Conservation (phyloP, 2,797 vertebrate genomes). For the Pteronotus mesoamericanus region DNA sequence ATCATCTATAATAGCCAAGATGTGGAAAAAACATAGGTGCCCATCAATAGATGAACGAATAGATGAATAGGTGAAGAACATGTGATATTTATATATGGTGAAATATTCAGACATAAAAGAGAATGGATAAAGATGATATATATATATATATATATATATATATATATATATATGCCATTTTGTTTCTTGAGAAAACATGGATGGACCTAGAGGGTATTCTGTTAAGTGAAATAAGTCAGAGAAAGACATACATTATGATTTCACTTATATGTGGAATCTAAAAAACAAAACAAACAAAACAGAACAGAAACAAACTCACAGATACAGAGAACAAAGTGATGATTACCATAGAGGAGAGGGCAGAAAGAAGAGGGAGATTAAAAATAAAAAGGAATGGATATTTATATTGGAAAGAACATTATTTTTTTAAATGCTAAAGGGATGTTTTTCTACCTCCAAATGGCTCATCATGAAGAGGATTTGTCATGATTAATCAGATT, state of each 20-base stretch:
- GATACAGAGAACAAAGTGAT: neutral
- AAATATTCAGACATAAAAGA: neutral
- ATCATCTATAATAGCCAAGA: neutral
- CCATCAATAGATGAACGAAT: neutral
- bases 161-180: too few relatives aligned
- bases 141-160: too few relatives aligned
- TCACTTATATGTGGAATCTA: neutral
- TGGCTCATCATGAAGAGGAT: neutral
- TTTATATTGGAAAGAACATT: neutral
- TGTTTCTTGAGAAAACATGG: too few relatives aligned
- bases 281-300: neutral
- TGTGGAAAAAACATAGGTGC: neutral
- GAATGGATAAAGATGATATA: neutral
- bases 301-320: neutral
- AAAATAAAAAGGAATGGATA: neutral
- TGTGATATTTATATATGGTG: neutral
- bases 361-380: neutral
- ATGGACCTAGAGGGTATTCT: neutral
- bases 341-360: neutral
- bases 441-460: neutral
- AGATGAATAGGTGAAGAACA: neutral
- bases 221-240: neutral
- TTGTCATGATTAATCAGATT: neutral
- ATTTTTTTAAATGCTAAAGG: neutral
- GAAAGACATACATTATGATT: neutral